Conservation (phyloP, 1,140 invertebrate genomes). For the Zaprionus capensis region DNA sequence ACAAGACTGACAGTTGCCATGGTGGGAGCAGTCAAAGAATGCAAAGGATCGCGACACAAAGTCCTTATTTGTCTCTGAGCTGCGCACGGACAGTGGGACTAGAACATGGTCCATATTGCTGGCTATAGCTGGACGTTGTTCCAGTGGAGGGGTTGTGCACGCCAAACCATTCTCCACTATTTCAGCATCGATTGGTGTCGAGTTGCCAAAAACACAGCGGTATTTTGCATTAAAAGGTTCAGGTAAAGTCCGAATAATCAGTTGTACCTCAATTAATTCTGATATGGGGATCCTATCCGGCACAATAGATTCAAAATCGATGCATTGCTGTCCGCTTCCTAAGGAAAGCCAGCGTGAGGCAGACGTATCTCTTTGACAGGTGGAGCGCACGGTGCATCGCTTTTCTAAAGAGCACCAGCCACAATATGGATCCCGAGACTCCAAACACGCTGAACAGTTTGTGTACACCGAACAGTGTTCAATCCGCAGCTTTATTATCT, state of each 20-base stretch:
- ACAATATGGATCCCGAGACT: slow-evolving; percentile 97
- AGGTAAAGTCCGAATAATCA: slow-evolving; percentile 95
- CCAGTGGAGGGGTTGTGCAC: slow-evolving; percentile 93
- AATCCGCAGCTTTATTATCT: slow-evolving; percentile 95
- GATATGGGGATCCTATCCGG: slow-evolving; percentile 95
- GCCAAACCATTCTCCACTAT: slow-evolving; percentile 92
- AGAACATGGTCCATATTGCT: slow-evolving; percentile 93
- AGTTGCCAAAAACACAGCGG: slow-evolving; percentile 95
- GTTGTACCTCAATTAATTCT: slow-evolving; percentile 92
- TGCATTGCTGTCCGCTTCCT: slow-evolving; percentile 96
- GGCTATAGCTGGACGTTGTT: slow-evolving; percentile 91
- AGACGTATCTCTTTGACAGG: slow-evolving; percentile 95
- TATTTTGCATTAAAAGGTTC: slow-evolving; percentile 96
- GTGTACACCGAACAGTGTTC: slow-evolving; percentile 95
- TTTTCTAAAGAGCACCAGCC: slow-evolving; percentile 99
- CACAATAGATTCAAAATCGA: slow-evolving; percentile 96
- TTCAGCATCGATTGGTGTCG: slow-evolving; percentile 93
- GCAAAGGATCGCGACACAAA: slow-evolving; percentile 97
- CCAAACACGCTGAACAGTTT: slow-evolving; percentile 95
- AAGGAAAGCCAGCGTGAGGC: slow-evolving; percentile 96
- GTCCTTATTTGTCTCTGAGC: slow-evolving; percentile 95
- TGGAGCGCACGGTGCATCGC: slow-evolving; percentile 93
- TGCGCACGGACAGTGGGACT: slow-evolving; percentile 95
- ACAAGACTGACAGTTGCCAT: slow-evolving; percentile 93
- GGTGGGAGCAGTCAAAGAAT: slow-evolving; percentile 96